Evolutionary conservation across 2,888 invertebrate genomes (phyloP).

Genomic region (Heliconius ismenius): DNA sequence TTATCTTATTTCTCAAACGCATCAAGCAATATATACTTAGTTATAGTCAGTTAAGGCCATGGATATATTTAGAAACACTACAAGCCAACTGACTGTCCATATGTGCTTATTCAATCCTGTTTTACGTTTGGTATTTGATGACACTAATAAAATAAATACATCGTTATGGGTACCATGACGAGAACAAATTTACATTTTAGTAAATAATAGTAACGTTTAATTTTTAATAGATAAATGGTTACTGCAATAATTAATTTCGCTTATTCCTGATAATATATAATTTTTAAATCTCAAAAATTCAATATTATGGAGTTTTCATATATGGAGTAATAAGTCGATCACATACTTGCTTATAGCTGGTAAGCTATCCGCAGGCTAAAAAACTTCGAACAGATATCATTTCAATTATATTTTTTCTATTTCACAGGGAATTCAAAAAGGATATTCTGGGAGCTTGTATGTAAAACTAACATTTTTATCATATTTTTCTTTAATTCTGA

Average conservation of each 20-base stretch:
- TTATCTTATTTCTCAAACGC: slow-evolving; percentile 33
- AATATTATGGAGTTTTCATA: neutral
- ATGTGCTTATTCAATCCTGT: slow-evolving; percentile 65
- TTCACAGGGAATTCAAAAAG: too few species aligned
- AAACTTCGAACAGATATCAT: neutral
- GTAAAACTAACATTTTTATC: too few species aligned
- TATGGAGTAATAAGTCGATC: neutral
- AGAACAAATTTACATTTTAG: slow-evolving; percentile 31
- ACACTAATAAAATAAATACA: slow-evolving; percentile 56
- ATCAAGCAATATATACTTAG: slow-evolving; percentile 26
- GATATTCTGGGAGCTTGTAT: too few species aligned
- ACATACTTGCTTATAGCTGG: neutral
- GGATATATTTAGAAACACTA: slow-evolving; percentile 58
- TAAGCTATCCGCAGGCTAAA: neutral
- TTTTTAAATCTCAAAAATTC: neutral
- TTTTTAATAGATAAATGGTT: neutral
- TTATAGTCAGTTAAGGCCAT: slow-evolving; percentile 48
- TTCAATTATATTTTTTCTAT: too few species aligned
- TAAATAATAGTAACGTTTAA: slow-evolving; percentile 21
- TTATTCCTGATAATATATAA: neutral
- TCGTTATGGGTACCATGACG: slow-evolving; percentile 15
- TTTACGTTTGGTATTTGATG: slow-evolving; percentile 67
- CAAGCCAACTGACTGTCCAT: slow-evolving; percentile 47
- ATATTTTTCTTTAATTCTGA: too few species aligned
- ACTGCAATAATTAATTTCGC: neutral